These are phyloP conservation scores for Siniperca undulata DNA, from an alignment of 2,797 vertebrate species.

Conservation along the genomic window DNA sequence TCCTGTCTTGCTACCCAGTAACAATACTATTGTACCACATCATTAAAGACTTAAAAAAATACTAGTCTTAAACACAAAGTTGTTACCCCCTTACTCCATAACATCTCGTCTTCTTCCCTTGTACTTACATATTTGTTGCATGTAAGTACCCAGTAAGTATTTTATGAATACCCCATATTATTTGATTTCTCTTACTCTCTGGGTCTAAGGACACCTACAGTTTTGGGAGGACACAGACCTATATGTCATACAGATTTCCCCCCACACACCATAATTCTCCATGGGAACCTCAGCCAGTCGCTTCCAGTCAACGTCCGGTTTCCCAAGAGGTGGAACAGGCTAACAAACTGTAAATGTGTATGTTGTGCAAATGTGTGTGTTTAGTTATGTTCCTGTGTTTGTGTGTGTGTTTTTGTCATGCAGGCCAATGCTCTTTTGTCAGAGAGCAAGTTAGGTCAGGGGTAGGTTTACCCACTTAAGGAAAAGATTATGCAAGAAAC, in stretches of 20 bases:
- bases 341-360: conserved; percentile 18
- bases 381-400: conserved; percentile 13
- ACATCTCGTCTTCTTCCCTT: neutral
- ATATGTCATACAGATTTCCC: neutral
- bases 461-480: neutral
- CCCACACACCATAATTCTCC: neutral
- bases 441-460: conserved; percentile 10
- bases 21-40: neutral
- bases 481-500: conserved; percentile 29
- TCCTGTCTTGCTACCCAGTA: neutral
- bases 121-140: no score
- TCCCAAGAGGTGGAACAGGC: conserved; percentile 37
- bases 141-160: neutral
- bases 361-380: conserved; percentile 20
- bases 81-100: neutral
- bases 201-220: conserved; percentile 2
- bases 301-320: conserved; percentile 48
- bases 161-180: neutral
- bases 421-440: conserved; percentile 12
- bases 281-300: conserved; percentile 20
- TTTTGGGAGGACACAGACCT: neutral
- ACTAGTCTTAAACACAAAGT: neutral
- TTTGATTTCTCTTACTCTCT: neutral
- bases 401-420: conserved; percentile 7
- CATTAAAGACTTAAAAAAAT: no score